phyloP scores from a whole-genome alignment of 2,113 vertebrate species.

The Gasterosteus aculeatus region DNA sequence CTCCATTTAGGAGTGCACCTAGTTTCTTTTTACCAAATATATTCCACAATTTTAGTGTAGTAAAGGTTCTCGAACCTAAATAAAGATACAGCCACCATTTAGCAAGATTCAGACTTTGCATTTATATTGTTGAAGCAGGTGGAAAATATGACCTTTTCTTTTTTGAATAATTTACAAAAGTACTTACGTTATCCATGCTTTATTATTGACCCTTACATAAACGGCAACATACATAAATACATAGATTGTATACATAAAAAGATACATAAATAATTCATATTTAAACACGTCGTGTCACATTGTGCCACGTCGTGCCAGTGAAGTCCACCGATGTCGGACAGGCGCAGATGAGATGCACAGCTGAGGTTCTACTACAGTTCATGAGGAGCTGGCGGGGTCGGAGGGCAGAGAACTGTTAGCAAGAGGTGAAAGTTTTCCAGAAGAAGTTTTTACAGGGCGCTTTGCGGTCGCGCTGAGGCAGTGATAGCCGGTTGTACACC shows the following conservation, averaged over 20 bases:
- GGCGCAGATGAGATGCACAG: slow-evolving; percentile 75
- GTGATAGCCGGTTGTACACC: slow-evolving; percentile 79
- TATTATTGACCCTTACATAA: slow-evolving; percentile 80
- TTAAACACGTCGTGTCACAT: slow-evolving; percentile 70
- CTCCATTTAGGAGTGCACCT: background rate
- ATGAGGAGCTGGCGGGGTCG: slow-evolving; percentile 54
- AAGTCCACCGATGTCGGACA: slow-evolving; percentile 78
- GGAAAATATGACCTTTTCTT: slow-evolving; percentile 25
- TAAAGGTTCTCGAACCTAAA: background rate
- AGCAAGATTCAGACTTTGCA: slow-evolving; percentile 31
- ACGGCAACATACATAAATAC: slow-evolving; percentile 69
- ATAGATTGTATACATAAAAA: slow-evolving; percentile 75
- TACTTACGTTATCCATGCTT: slow-evolving; percentile 82
- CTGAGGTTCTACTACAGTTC: slow-evolving; percentile 80
- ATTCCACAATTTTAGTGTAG: background rate
- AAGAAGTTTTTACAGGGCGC: slow-evolving; percentile 93
- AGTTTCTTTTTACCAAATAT: background rate
- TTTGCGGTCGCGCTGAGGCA: slow-evolving; percentile 89
- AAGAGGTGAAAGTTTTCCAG: slow-evolving; percentile 94
- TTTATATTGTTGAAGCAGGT: slow-evolving; percentile 28
- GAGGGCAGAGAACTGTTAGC: slow-evolving; percentile 76
- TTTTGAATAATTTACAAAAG: slow-evolving; percentile 33
- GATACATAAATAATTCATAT: slow-evolving; percentile 71
- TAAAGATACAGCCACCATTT: slow-evolving; percentile 21
- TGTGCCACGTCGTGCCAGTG: slow-evolving; percentile 77